Percentiles rank a stretch among this genome's conserved stretches.
Evolutionary conservation across 2,888 invertebrate species (phyloP).

Genomic region (Mesorhabditis sp.): DNA sequence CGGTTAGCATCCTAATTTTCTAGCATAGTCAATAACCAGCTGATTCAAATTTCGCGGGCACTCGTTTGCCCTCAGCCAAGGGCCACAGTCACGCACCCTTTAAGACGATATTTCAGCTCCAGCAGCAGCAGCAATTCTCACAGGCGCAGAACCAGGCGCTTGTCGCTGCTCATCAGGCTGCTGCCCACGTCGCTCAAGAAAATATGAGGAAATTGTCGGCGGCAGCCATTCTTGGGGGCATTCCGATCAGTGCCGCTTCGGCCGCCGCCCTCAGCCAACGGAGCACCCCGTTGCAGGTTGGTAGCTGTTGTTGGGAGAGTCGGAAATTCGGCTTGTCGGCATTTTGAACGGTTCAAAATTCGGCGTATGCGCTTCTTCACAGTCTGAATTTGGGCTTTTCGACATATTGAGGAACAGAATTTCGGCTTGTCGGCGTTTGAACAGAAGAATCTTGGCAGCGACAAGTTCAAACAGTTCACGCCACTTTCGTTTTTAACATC

Average conservation of each 20-base stretch:
- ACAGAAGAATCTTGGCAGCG: no score
- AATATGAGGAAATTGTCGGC: slow-evolving; percentile 3
- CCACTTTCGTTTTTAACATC: background rate
- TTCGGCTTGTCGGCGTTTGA: no score
- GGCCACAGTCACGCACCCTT: no score
- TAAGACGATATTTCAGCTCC: background rate
- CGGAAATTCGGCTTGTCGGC: background rate
- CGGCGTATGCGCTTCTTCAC: no score
- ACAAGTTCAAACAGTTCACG: no score
- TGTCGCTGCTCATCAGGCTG: slow-evolving; percentile 4
- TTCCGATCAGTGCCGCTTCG: slow-evolving; percentile 6
- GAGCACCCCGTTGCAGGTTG: background rate
- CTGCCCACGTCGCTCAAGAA: background rate
- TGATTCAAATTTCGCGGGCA: no score
- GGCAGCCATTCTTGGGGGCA: background rate
- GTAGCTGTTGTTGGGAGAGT: background rate
- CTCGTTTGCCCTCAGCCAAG: no score
- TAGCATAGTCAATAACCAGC: no score
- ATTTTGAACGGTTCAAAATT: no score
- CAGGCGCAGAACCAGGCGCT: slow-evolving; percentile 3
- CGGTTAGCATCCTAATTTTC: no score
- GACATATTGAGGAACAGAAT: no score
- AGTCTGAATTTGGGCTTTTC: no score
- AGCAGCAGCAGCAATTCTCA: slow-evolving; percentile 9
- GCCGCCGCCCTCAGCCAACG: slow-evolving; percentile 3